phyloP scores from a whole-genome alignment of 1,140 invertebrate genomes.

The Saccostrea echinata region DNA sequence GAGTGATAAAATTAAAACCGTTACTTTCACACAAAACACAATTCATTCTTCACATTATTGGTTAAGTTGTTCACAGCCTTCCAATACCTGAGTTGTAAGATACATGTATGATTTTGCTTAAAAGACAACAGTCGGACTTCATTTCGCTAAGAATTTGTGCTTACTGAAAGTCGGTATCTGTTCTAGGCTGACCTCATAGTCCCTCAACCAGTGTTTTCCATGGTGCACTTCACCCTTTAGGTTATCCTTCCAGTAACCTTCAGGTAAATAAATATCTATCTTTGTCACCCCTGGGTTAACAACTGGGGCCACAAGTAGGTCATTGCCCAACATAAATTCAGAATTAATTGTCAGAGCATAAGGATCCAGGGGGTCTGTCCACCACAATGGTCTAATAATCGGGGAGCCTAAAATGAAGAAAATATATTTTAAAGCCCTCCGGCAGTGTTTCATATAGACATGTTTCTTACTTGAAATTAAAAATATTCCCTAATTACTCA shows the following conservation, averaged over 20 bases:
- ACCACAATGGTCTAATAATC: slow-evolving; percentile 93
- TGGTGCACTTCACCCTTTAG: slow-evolving; percentile 49
- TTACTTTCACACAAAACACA: too few species aligned
- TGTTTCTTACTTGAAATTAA: too few species aligned
- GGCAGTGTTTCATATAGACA: too few species aligned
- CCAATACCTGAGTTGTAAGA: too few species aligned
- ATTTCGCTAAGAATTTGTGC: neutral
- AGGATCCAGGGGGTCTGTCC: slow-evolving; percentile 90
- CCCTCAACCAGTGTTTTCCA: slow-evolving; percentile 66
- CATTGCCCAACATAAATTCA: slow-evolving; percentile 90
- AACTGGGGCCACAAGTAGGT: slow-evolving; percentile 91
- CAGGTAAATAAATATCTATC: slow-evolving; percentile 86
- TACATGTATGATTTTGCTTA: too few species aligned
- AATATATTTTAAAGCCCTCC: neutral
- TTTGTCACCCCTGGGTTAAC: slow-evolving; percentile 84
- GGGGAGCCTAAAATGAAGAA: slow-evolving; percentile 67
- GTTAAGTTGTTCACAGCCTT: too few species aligned
- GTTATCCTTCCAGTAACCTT: slow-evolving; percentile 66
- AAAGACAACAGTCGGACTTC: neutral
- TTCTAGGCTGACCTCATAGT: slow-evolving; percentile 61
- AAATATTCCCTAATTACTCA: too few species aligned
- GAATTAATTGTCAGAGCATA: slow-evolving; percentile 89
- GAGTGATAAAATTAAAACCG: too few species aligned
- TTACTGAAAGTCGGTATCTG: slow-evolving; percentile 66
- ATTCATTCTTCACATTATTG: too few species aligned